Conservation (phyloP, 2,888 invertebrate genomes). For the Drosophila anomelani region DNA sequence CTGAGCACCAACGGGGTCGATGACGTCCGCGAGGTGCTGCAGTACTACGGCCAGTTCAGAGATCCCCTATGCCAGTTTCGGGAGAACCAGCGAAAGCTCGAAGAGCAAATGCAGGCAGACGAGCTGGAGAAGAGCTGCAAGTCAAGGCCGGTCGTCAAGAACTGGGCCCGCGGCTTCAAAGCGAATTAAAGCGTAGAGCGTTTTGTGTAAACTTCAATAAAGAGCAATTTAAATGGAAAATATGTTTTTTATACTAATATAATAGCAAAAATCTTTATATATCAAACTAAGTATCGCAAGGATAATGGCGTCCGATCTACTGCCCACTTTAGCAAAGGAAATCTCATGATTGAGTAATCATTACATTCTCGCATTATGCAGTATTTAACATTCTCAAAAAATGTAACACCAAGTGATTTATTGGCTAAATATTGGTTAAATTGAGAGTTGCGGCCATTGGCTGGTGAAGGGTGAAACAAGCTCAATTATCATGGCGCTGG, state of each 20-base stretch:
- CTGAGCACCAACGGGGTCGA: constrained; percentile 94
- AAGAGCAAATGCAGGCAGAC: constrained; percentile 88
- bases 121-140: constrained; percentile 86
- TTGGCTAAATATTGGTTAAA: not conserved
- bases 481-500: constrained; percentile 26
- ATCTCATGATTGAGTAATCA: not conserved
- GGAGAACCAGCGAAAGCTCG: constrained; percentile 92
- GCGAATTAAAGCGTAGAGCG: constrained; percentile 38
- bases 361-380: not conserved
- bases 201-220: constrained; percentile 19
- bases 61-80: constrained; percentile 96
- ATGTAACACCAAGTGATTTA: not conserved
- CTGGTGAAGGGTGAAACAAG: constrained; percentile 10
- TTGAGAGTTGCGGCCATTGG: not conserved
- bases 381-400: not conserved
- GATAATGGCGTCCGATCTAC: too few relatives aligned
- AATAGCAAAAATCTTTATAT: too few relatives aligned
- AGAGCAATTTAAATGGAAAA: not conserved
- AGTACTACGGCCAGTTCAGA: constrained; percentile 96
- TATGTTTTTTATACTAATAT: not conserved
- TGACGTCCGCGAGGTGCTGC: constrained; percentile 97
- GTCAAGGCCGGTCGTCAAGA: constrained; percentile 86
- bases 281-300: too few relatives aligned
- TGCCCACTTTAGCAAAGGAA: not conserved
- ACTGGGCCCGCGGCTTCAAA: constrained; percentile 88